Base-by-base conservation (phyloP, 1,140 invertebrate species). In the Teleopsis dalmanni region DNA sequence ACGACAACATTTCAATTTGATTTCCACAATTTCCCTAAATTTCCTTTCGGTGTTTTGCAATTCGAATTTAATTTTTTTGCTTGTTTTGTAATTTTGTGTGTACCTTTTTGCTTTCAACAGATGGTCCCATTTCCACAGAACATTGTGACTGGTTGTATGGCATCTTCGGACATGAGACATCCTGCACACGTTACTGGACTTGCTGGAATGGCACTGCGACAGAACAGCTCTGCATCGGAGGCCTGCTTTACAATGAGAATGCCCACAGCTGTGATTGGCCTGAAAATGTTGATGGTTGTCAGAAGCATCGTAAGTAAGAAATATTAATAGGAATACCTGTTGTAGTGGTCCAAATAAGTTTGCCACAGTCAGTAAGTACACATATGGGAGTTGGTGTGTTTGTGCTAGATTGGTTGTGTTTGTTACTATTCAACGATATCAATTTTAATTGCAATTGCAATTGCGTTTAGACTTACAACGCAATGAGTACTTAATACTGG, bases 141-240 rank as follows among this genome's bases (percentile, higher is more conserved):
- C 90, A 93, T 62, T 94, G 91, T 64, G 88, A 90, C 58, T 94
- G 90, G 90, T 73, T 91, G 47, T 94, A 92, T 64, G 91, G 91
- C 19, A 92, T 93, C 56, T 93, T 93, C 69, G 89, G 90, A 0
- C 91, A 94, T 65, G 89, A 92, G 71, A 92, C 89, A 1, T 90
- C 87, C 0, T 93, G 91, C 74, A 94, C 90, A 0, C 76, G 91
- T 13, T 93, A 93, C 70, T 94, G 90, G 90, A 92, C 90, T 1
- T 93, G 90, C 68, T 93, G 90, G 91, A 93, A 93, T 68, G 89
- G 90, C 26, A 93, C 91, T 0, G 85, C 89, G 10, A 91, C 88
- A 0, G 89, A 92, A 69, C 90, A 93, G 66, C 80, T 91, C n/a
- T 94, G 91, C 72, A 92, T 92, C 56, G 90, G 90, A 33, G 90